phyloP scores from a whole-genome alignment of 2,113 vertebrate species.

The Vireo altiloquus region DNA sequence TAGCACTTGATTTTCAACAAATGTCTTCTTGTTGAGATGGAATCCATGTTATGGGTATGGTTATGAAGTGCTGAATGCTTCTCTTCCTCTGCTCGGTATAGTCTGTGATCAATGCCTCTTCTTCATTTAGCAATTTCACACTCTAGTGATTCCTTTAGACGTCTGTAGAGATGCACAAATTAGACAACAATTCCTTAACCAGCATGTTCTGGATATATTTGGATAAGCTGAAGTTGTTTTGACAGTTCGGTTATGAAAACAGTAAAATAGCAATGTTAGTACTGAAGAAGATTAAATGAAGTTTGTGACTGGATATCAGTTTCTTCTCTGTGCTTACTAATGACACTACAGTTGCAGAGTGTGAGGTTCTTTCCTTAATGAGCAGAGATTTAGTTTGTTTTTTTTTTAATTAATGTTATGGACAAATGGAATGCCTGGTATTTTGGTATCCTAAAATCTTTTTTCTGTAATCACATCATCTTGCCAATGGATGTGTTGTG shows the following conservation, averaged over 20 bases:
- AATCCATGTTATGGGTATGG: neutral
- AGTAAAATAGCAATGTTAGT: neutral
- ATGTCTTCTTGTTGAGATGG: neutral
- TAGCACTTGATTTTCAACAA: neutral
- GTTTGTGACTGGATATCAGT: neutral
- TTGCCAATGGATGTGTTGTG: neutral
- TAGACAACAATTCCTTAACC: neutral
- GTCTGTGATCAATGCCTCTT: neutral
- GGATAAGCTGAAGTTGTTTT: neutral
- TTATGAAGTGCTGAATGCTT: neutral
- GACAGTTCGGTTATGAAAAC: conserved; percentile 15
- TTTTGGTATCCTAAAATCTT: neutral
- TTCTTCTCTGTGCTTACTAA: neutral
- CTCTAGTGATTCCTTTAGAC: conserved; percentile 17
- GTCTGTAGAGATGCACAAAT: conserved; percentile 1
- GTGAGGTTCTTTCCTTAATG: neutral
- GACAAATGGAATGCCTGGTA: neutral
- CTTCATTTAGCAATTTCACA: conserved; percentile 5
- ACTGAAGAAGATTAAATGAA: neutral
- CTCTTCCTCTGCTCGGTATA: neutral
- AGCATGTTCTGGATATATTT: neutral
- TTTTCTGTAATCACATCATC: neutral
- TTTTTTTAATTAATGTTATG: neutral
- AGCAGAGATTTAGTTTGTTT: neutral
- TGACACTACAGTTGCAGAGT: neutral